These are phyloP conservation scores for Drosophila helvetica DNA, from an alignment of 2,888 invertebrate genomes.

Conservation along the genomic window DNA sequence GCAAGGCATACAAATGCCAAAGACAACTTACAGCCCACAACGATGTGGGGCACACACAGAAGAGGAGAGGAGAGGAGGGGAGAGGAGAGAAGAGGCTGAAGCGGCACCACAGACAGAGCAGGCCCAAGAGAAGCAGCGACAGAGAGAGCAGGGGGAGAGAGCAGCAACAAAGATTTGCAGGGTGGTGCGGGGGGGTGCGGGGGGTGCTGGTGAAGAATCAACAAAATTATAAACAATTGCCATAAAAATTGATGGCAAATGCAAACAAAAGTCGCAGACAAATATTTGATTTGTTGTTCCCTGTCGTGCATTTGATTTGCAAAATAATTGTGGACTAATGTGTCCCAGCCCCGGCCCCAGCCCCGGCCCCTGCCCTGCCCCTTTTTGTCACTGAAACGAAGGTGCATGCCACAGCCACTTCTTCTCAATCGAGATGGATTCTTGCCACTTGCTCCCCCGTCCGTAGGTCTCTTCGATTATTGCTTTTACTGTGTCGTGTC, in stretches of 20 bases:
- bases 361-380: too few species aligned
- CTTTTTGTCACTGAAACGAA: too few species aligned
- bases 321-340: slow-evolving; percentile 70
- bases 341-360: neutral
- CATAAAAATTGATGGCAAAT: slow-evolving; percentile 73
- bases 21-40: neutral
- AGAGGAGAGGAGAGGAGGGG: neutral
- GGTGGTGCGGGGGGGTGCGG: too few species aligned
- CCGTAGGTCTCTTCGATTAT: too few species aligned
- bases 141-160: slow-evolving; percentile 7
- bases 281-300: slow-evolving; percentile 59
- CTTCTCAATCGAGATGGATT: neutral
- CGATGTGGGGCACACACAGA: neutral
- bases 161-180: too few species aligned
- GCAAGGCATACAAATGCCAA: slow-evolving; percentile 31
- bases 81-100: too few species aligned
- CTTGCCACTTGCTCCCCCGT: neutral
- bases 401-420: too few species aligned
- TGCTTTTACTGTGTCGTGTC: too few species aligned
- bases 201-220: slow-evolving; percentile 5
- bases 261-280: slow-evolving; percentile 70
- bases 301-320: slow-evolving; percentile 64
- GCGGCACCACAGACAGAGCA: too few species aligned
- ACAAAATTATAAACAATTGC: slow-evolving; percentile 68
- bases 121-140: slow-evolving; percentile 14